Conservation (phyloP, 2,113 vertebrate species). For the Salvelinus fontinalis region DNA sequence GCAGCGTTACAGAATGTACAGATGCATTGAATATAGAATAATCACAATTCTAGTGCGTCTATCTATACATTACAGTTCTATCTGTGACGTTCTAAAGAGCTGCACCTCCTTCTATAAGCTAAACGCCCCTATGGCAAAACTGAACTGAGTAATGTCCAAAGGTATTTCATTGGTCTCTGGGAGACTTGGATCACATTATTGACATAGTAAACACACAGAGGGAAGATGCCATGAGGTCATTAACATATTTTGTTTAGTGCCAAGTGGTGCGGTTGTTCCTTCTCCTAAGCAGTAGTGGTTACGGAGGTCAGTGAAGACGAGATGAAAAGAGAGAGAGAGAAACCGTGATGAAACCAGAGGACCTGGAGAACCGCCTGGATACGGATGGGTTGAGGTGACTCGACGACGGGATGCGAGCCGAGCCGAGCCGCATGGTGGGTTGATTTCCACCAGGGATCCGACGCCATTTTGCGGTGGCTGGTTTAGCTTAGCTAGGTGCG, state of each 20-base stretch:
- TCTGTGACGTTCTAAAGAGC: too few relatives aligned
- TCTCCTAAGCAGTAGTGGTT: slow-evolving; percentile 63
- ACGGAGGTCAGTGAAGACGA: slow-evolving; percentile 41
- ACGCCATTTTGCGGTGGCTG: slow-evolving; percentile 29
- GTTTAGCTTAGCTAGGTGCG: slow-evolving; percentile 58
- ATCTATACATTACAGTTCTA: too few relatives aligned
- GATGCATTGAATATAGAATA: too few relatives aligned
- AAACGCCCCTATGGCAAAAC: slow-evolving; percentile 37
- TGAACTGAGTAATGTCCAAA: slow-evolving; percentile 49
- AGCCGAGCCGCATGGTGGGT: slow-evolving; percentile 42
- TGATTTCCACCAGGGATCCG: slow-evolving; percentile 39
- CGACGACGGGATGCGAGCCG: slow-evolving; percentile 8
- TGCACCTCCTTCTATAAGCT: too few relatives aligned
- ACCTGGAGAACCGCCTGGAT: slow-evolving; percentile 21
- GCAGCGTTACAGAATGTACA: too few relatives aligned
- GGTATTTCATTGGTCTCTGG: slow-evolving; percentile 61
- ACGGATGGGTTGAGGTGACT: slow-evolving; percentile 48
- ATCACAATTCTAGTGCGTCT: too few relatives aligned
- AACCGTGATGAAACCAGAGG: slow-evolving; percentile 30
- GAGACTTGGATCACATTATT: slow-evolving; percentile 60
- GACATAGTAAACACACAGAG: slow-evolving; percentile 17
- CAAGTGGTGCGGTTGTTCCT: slow-evolving; percentile 38
- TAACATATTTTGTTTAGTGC: slow-evolving; percentile 19
- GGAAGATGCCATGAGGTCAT: neutral
- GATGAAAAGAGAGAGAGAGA: slow-evolving; percentile 15